Conservation (phyloP, 2,888 invertebrate species). For the Agrochola litura region DNA sequence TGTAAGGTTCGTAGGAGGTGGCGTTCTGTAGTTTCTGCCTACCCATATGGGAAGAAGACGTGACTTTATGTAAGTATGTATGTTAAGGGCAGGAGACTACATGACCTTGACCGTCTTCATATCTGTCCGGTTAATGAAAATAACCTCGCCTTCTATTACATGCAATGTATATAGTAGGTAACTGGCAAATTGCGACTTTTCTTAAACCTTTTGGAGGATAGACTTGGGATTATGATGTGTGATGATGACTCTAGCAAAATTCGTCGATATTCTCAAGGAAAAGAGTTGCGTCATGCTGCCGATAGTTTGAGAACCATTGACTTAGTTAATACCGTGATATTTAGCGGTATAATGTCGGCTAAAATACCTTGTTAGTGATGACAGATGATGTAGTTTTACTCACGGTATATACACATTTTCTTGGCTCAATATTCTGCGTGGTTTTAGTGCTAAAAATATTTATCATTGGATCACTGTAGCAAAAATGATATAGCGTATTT, state of each 20-base stretch:
- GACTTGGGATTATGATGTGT: neutral
- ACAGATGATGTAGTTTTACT: constrained; percentile 47
- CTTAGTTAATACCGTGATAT: constrained; percentile 40
- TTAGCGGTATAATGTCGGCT: constrained; percentile 39
- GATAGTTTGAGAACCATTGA: constrained; percentile 30
- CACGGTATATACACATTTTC: constrained; percentile 24
- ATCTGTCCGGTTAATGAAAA: neutral
- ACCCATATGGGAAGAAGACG: neutral
- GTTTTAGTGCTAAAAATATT: neutral
- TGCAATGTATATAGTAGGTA: neutral
- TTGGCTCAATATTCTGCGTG: constrained; percentile 1
- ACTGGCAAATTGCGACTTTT: neutral
- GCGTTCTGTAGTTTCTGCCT: neutral
- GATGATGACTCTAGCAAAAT: constrained; percentile 12
- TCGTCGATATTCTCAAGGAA: neutral
- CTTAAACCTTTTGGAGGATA: neutral
- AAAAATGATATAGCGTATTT: no score
- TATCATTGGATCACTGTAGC: neutral
- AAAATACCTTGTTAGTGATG: constrained; percentile 59
- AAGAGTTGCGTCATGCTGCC: constrained; percentile 11
- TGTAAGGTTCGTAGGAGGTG: neutral
- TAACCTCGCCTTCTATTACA: neutral
- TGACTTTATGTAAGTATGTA: neutral
- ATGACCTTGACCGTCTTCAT: neutral
- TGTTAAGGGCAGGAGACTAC: neutral